Conservation (phyloP, 2,888 invertebrate species). For the Tipula lateralis region DNA sequence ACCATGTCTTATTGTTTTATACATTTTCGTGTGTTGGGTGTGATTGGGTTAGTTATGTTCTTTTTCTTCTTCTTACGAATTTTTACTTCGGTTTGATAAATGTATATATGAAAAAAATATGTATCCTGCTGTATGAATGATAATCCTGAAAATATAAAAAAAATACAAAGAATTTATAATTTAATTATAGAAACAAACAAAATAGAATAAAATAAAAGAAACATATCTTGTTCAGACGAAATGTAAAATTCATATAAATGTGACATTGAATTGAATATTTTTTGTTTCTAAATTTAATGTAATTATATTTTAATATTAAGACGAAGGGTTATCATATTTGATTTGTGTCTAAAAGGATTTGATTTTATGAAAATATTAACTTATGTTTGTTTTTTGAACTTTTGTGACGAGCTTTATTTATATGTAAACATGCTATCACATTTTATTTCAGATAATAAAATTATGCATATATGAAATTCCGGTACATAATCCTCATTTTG, state of each 20-base stretch:
- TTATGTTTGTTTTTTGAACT: background rate
- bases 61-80: background rate
- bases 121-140: background rate
- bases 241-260: background rate
- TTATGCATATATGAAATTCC: background rate
- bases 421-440: background rate
- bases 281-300: background rate
- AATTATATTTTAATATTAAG: background rate
- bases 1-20: slow-evolving; percentile 69
- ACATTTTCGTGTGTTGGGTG: slow-evolving; percentile 51
- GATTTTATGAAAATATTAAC: background rate
- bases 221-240: background rate
- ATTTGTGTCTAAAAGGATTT: background rate
- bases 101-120: background rate
- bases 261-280: background rate
- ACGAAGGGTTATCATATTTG: background rate
- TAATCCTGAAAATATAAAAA: background rate
- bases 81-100: background rate
- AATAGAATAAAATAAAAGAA: background rate
- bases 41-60: too few relatives aligned
- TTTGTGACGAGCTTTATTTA: background rate
- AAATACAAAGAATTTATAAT: background rate
- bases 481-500: too few relatives aligned
- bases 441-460: background rate
- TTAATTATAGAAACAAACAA: background rate